Evolutionary conservation across 2,797 vertebrate genomes (phyloP).

Genomic region (Acanthornis magna): DNA sequence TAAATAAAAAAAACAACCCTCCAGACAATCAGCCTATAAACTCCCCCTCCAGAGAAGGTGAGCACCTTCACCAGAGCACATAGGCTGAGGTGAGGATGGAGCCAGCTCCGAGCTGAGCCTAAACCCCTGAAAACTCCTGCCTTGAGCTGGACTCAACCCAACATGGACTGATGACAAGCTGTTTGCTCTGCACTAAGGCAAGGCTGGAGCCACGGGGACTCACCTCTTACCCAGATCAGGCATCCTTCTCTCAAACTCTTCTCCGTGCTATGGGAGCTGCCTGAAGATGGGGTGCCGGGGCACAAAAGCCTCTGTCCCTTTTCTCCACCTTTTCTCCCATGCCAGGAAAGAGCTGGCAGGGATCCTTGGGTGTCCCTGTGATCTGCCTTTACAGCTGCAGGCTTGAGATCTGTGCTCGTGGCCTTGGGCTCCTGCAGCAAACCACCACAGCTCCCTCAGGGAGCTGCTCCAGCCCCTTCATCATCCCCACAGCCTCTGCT

Average conservation of each 20-base stretch:
- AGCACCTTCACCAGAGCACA: neutral
- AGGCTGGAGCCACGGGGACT: neutral
- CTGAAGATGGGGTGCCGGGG: neutral
- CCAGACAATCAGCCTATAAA: neutral
- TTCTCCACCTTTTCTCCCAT: neutral
- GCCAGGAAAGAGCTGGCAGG: neutral
- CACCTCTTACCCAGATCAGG: neutral
- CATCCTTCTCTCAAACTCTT: neutral
- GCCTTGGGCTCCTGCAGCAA: neutral
- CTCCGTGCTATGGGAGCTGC: neutral
- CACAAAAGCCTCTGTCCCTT: neutral
- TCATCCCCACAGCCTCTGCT: neutral
- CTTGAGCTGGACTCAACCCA: neutral
- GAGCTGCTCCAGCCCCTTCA: neutral
- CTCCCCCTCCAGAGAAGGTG: neutral
- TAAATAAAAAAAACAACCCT: neutral
- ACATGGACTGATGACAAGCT: neutral
- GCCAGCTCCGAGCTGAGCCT: neutral
- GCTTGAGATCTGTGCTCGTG: neutral
- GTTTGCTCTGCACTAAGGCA: neutral
- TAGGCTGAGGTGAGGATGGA: neutral
- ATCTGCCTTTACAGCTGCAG: neutral
- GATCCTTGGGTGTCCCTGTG: neutral
- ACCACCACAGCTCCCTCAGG: neutral
- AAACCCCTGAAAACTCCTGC: neutral